Percentiles rank a stretch among this genome's conserved stretches.
These are phyloP conservation scores for Catocala nupta DNA, from an alignment of 2,888 invertebrate genomes.

Conservation along the genomic window DNA sequence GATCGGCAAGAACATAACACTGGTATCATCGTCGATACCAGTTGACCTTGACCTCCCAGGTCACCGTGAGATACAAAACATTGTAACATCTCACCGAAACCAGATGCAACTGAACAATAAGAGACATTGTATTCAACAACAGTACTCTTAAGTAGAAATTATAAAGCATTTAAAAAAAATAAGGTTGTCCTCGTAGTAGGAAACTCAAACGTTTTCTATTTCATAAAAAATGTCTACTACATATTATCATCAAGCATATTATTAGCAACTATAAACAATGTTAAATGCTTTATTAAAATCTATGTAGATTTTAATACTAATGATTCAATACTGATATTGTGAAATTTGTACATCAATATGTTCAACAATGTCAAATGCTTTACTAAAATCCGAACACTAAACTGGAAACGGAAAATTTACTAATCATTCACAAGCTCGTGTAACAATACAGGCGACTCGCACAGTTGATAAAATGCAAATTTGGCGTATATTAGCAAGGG, in stretches of 20 bases:
- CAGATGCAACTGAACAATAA: slow-evolving; percentile 6
- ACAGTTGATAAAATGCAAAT: slow-evolving; percentile 53
- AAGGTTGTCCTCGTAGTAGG: not conserved
- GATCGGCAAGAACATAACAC: slow-evolving; percentile 13
- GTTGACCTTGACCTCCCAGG: slow-evolving; percentile 24
- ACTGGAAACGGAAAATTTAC: slow-evolving; percentile 17
- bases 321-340: too few relatives aligned
- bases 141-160: not conserved
- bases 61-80: slow-evolving; percentile 9
- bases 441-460: slow-evolving; percentile 37
- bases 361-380: slow-evolving; percentile 13
- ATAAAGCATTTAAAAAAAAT: slow-evolving; percentile 1
- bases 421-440: slow-evolving; percentile 16
- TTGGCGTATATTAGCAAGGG: slow-evolving; percentile 43
- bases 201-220: too few relatives aligned
- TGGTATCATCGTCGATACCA: slow-evolving; percentile 19
- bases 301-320: too few relatives aligned
- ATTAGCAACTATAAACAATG: too few relatives aligned
- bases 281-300: too few relatives aligned
- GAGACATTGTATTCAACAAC: not conserved
- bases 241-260: too few relatives aligned
- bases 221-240: too few relatives aligned
- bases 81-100: slow-evolving; percentile 12
- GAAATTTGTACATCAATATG: not conserved
- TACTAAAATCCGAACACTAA: slow-evolving; percentile 11